Evolutionary conservation across 2,888 invertebrate species (phyloP).

Genomic region (Diplazon laetatorius): DNA sequence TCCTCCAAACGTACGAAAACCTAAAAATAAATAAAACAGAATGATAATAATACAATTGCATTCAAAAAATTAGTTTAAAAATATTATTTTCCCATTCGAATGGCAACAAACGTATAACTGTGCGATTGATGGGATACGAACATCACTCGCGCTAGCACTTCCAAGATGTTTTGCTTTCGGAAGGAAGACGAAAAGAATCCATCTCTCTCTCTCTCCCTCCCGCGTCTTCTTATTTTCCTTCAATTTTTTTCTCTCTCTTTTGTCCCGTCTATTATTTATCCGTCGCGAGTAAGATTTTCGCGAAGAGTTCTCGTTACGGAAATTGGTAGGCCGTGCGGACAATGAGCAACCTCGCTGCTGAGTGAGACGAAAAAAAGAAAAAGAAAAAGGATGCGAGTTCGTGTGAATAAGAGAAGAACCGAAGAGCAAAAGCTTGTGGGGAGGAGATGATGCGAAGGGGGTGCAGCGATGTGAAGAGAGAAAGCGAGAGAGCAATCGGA

Average conservation of each 20-base stretch:
- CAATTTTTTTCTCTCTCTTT: neutral
- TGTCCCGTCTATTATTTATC: neutral
- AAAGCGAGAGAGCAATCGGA: slow-evolving; percentile 61
- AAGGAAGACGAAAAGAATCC: slow-evolving; percentile 29
- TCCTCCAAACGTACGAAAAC: too few species aligned
- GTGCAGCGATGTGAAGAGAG: slow-evolving; percentile 22
- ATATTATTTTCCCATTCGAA: neutral
- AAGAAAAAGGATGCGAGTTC: slow-evolving; percentile 27
- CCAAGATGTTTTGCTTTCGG: slow-evolving; percentile 52
- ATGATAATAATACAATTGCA: too few species aligned
- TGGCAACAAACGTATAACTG: slow-evolving; percentile 9
- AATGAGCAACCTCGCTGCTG: slow-evolving; percentile 61
- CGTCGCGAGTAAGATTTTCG: slow-evolving; percentile 5
- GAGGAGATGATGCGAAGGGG: slow-evolving; percentile 48
- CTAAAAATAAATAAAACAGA: too few species aligned
- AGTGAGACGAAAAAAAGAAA: slow-evolving; percentile 46
- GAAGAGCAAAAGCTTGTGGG: slow-evolving; percentile 45
- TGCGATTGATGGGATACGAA: slow-evolving; percentile 20
- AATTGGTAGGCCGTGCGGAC: slow-evolving; percentile 69
- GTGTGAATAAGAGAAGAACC: slow-evolving; percentile 33
- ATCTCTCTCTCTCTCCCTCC: neutral
- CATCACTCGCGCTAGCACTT: slow-evolving; percentile 37
- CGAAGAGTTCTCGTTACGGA: slow-evolving; percentile 74
- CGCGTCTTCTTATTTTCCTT: too few species aligned
- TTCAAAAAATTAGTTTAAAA: neutral